Percentiles rank a stretch among this genome's conserved stretches.
These are phyloP conservation scores for Iselma pallidipennis DNA, from an alignment of 2,888 invertebrate species.

Conservation along the genomic window DNA sequence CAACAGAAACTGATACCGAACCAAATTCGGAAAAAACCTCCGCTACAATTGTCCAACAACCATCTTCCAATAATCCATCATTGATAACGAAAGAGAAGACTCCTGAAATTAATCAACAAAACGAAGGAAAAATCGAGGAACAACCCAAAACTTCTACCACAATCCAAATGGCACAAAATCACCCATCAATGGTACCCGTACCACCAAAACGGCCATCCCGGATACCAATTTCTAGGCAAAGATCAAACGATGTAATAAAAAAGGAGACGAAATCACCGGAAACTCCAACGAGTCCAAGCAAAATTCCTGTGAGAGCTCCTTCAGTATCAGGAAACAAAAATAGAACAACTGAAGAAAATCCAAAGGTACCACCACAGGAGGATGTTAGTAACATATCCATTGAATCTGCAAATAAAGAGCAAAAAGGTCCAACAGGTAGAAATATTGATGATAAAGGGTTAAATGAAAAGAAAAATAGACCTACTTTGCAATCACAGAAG, in stretches of 20 bases:
- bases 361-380: slow-evolving; percentile 10
- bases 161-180: slow-evolving; percentile 47
- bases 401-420: slow-evolving; percentile 17
- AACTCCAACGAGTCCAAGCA: slow-evolving; percentile 32
- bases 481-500: not conserved
- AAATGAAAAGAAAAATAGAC: too few relatives aligned
- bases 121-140: slow-evolving; percentile 12
- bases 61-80: not conserved
- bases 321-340: slow-evolving; percentile 17
- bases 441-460: not conserved
- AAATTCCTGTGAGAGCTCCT: slow-evolving; percentile 45
- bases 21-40: slow-evolving; percentile 6
- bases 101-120: not conserved
- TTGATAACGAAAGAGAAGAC: not conserved
- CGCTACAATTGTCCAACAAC: not conserved
- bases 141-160: slow-evolving; percentile 43
- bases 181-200: slow-evolving; percentile 39
- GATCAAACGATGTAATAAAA: slow-evolving; percentile 38
- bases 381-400: not conserved
- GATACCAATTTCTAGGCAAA: slow-evolving; percentile 51
- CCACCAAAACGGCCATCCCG: slow-evolving; percentile 44
- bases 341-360: slow-evolving; percentile 11
- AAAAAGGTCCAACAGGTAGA: not conserved
- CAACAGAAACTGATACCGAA: slow-evolving; percentile 22
- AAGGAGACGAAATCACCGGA: slow-evolving; percentile 40